Evolutionary conservation across 2,113 vertebrate genomes (phyloP).

Genomic region (Paradoxurus hermaphroditus): DNA sequence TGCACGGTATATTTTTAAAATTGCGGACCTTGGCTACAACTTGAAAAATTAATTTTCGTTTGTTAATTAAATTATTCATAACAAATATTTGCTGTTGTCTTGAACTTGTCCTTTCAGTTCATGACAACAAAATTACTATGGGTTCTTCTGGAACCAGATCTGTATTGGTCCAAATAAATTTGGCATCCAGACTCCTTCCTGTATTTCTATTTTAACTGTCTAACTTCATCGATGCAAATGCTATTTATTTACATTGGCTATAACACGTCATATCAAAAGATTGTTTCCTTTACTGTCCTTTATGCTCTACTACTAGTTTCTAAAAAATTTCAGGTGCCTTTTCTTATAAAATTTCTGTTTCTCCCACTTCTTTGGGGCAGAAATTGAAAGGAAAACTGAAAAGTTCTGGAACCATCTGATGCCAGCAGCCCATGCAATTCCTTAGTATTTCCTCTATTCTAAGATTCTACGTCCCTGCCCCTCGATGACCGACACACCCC

Average conservation of each 20-base stretch:
- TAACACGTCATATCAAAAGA: not conserved
- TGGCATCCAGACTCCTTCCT: not conserved
- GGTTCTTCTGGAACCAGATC: not conserved
- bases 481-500: not conserved
- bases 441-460: not conserved
- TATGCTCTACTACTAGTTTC: not conserved
- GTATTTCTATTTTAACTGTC: not conserved
- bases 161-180: not conserved
- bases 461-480: not conserved
- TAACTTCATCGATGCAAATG: accelerated
- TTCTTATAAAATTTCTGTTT: not conserved
- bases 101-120: not conserved
- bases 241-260: not conserved
- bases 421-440: accelerated
- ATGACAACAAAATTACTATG: not conserved
- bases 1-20: not conserved
- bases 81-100: not conserved
- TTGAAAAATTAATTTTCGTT: not conserved
- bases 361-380: not conserved
- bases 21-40: not conserved
- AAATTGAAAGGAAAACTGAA: not conserved
- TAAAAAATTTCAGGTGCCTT: not conserved
- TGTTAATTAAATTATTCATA: not conserved
- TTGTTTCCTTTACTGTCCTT: not conserved
- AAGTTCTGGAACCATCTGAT: not conserved